Base-by-base conservation (phyloP, 1,140 invertebrate species). In the Lasioglossum albipes region DNA sequence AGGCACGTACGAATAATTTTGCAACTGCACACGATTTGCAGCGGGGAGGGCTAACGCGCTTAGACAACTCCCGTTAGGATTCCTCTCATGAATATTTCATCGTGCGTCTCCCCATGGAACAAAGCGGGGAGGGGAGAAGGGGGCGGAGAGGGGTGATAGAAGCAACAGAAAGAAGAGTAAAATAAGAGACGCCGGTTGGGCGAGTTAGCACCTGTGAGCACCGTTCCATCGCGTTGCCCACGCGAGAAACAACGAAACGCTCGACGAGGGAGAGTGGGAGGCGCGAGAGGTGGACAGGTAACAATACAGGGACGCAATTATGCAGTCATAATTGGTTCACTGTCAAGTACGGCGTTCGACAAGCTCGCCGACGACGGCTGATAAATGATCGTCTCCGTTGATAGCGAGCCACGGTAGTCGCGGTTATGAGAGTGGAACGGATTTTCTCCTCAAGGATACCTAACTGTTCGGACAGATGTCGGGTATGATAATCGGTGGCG, bases 251-350 rank as follows among this genome's bases (percentile, higher is more conserved):
- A 22, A 22, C 20, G 3, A 13, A 13, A 16, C 0, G 13, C 20
- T 9, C 49, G 41, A 36, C 10, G 5, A 3, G 36, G 36, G 1
- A 27, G 27, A 27, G 27, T 27, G 27, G 27, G 27, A 27, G 27
- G 27, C 0, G 27, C 0, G 59, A 49, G 16, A 5, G 12, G 5
- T 9, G 18, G 9, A 9, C 41, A 9, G 13, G 12, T 31, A 65
- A 77, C 54, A 70, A 77, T 77, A 36, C 42, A 7, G 27, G 5
- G 16, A 18, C 4, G 54, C 42, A 66, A 52, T 62, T 73, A 79
- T 57, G 68, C 57, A 62, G 65, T 65, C 49, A 68, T 75, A 83
- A 83, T 84, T 52, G 75, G 70, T 83, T 84, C 83, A 83, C 76
- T 83, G 83, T 71, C 83, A 84, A 84, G 81, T 74, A 67, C 83